Conservation (phyloP, 2,797 vertebrate genomes). For the Falco concolor region DNA sequence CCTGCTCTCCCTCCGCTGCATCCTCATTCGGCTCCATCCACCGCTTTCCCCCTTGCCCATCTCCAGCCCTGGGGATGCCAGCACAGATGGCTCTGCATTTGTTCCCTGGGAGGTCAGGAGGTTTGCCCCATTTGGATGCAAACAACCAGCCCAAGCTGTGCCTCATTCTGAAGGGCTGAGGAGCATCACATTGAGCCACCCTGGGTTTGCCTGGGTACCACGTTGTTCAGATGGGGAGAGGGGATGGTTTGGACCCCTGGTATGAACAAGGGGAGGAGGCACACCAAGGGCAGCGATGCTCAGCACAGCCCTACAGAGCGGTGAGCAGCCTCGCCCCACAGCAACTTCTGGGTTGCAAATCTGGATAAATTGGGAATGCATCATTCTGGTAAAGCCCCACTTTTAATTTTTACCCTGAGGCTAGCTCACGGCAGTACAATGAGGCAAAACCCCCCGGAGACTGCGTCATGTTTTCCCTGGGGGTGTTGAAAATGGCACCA, state of each 20-base stretch:
- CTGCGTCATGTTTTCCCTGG: neutral
- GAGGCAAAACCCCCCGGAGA: neutral
- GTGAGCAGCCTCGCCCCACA: neutral
- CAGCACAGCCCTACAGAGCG: neutral
- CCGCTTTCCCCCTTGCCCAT: neutral
- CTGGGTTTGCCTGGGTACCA: neutral
- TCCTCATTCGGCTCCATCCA: rapidly evolving
- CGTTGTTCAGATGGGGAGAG: rapidly evolving
- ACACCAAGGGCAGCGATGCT: neutral
- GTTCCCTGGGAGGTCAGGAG: rapidly evolving
- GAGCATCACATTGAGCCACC: neutral
- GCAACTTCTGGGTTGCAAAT: neutral
- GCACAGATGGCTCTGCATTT: rapidly evolving
- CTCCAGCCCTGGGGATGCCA: neutral
- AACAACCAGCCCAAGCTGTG: neutral
- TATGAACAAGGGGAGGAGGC: neutral
- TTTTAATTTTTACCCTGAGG: neutral
- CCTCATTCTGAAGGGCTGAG: neutral
- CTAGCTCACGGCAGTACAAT: neutral
- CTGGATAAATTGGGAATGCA: neutral
- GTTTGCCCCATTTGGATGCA: neutral
- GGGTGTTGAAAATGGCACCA: neutral
- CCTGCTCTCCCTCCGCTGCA: neutral
- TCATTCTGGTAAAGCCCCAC: rapidly evolving
- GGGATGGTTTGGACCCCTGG: rapidly evolving